Base-by-base conservation (phyloP, 1,140 invertebrate genomes). In the Penaeus chinensis region DNA sequence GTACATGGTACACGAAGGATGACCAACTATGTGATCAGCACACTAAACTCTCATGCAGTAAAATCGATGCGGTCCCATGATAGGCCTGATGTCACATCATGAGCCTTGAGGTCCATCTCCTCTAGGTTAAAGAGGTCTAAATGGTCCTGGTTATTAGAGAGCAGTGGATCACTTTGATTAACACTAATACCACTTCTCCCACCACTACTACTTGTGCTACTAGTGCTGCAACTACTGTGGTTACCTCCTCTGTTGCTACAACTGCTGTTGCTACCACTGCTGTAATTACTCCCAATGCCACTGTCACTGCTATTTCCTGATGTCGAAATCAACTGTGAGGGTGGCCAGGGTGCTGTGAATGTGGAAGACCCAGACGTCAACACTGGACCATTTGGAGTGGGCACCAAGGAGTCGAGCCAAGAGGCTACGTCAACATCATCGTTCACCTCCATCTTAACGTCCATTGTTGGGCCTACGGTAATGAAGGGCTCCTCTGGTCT, bases 151-250 rank as follows among this genome's bases (percentile, higher is more conserved):
- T 85, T 90, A 80, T 87, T 85, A 60, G 87, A 88, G 78, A 90
- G 69, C 63, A 90, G 89, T 16, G 89, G 89, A 61, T 90, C 89
- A 82, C 89, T 90, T 77, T 89, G 89, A 74, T 90, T 83, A 27
- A 89, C 65, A 61, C 61, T 84, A 22, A 71, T 27, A 37, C 37
- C 69, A 69, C 69, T 69, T 37, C 82, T 84, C 24, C 82, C 63
- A 63, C 89, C 82, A 32, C 65, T 82, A 74, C 71, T 79, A 62
- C 84, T 66, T n/a, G 60, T 37, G 79, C 84, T 77, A 54, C 76
- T 87, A 63, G 66, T 86, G 63, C 82, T 84, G 66, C 82, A 77
- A 37, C 82, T 77, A 84, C 81, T 82, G 20, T 69, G 81, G 65
- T 82, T 66, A 82, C 63, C 65, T 82, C 82, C 76, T 19, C 47